Conservation (phyloP, 2,797 vertebrate species). For the Lepus oiostolus region DNA sequence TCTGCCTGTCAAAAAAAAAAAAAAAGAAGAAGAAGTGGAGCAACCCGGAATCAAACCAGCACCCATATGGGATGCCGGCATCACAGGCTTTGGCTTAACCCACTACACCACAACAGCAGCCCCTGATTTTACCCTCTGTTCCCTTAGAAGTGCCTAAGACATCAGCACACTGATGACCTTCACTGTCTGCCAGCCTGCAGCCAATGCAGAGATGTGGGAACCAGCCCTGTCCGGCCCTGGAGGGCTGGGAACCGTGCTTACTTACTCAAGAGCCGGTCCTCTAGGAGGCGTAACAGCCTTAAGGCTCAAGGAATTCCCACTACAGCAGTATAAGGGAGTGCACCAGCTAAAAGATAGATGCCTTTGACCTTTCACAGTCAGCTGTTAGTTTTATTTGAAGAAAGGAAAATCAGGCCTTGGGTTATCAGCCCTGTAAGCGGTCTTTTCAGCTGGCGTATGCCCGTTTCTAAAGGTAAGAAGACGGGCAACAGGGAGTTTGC, state of each 20-base stretch:
- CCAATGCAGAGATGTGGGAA: not conserved
- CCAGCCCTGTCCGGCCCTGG: not conserved
- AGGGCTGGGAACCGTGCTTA: not conserved
- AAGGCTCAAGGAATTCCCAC: conserved; percentile 8
- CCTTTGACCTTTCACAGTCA: not conserved
- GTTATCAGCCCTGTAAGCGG: not conserved
- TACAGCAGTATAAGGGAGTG: not conserved
- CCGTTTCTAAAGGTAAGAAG: conserved; percentile 39
- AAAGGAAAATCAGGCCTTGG: not conserved
- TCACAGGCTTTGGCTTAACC: no score
- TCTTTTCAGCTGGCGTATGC: not conserved
- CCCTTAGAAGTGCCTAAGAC: not conserved
- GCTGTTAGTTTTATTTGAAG: conserved; percentile 57
- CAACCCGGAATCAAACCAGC: no score
- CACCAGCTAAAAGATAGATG: conserved; percentile 16
- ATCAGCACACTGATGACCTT: not conserved
- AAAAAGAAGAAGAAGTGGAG: no score
- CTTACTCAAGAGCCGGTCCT: not conserved
- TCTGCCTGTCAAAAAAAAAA: no score
- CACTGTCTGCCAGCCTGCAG: not conserved
- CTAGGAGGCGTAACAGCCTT: not conserved
- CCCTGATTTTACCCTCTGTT: not conserved
- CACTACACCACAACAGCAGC: no score
- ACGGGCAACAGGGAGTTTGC: not conserved
- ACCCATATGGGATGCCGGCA: no score